Conservation (phyloP, 1,140 invertebrate genomes). For the Zaprionus ornatus region DNA sequence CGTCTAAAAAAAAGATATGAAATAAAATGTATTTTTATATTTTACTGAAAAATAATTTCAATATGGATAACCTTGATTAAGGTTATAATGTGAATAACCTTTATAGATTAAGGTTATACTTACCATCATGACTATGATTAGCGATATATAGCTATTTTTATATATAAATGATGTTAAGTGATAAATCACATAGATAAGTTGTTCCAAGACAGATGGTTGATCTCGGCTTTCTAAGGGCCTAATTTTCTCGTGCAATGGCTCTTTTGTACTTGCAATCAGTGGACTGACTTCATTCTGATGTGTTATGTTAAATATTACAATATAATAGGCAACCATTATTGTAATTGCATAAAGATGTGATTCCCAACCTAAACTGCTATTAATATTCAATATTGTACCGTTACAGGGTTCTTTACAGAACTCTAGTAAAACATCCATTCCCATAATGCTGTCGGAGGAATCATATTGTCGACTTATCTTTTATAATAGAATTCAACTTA, state of each 20-base stretch:
- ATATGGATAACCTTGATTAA: too few species aligned
- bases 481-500: constrained; percentile 61
- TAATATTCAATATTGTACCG: constrained; percentile 74
- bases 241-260: not conserved
- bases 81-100: not conserved
- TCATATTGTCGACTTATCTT: too few species aligned
- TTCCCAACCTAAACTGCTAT: constrained; percentile 86
- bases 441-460: constrained; percentile 7
- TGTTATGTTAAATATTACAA: constrained; percentile 88
- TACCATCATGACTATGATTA: constrained; percentile 97
- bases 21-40: not conserved
- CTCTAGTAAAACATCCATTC: constrained; percentile 83
- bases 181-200: constrained; percentile 87
- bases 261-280: constrained; percentile 24
- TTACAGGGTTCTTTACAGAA: constrained; percentile 86
- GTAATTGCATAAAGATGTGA: constrained; percentile 89
- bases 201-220: constrained; percentile 85
- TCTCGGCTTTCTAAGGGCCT: not conserved
- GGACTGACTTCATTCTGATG: constrained; percentile 86
- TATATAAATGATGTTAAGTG: constrained; percentile 89
- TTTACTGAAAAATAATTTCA: too few species aligned
- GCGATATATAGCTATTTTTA: constrained; percentile 92
- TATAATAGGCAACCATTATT: constrained; percentile 90
- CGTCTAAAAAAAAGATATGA: constrained; percentile 85
- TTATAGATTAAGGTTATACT: constrained; percentile 58